Conservation (phyloP, 1,140 invertebrate species). For the Tribolium madens region DNA sequence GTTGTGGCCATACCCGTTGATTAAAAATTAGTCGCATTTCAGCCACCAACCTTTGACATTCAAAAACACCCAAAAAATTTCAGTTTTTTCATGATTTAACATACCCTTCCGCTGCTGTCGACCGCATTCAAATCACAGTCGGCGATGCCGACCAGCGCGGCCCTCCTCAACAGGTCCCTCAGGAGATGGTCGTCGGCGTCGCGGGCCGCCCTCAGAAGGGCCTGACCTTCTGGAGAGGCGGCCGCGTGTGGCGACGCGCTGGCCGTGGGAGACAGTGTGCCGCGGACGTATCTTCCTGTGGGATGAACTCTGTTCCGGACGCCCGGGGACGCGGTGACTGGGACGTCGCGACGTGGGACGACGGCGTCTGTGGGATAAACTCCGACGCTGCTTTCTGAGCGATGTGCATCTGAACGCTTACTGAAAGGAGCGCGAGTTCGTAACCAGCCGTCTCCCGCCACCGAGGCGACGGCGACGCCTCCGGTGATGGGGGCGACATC, state of each 20-base stretch:
- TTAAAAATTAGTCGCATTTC: neutral
- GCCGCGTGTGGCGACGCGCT: slow-evolving; percentile 58
- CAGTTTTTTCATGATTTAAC: slow-evolving; percentile 28
- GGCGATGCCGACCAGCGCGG: slow-evolving; percentile 54
- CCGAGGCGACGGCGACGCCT: slow-evolving; percentile 49
- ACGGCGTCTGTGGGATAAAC: neutral
- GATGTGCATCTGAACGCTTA: slow-evolving; percentile 54
- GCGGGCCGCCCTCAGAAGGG: slow-evolving; percentile 61
- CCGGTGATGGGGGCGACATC: slow-evolving; percentile 49
- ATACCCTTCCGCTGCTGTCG: slow-evolving; percentile 64
- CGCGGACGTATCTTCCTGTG: slow-evolving; percentile 62
- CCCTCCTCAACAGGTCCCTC: slow-evolving; percentile 57
- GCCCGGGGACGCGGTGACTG: slow-evolving; percentile 59
- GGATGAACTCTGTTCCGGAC: slow-evolving; percentile 61
- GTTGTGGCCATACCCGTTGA: neutral
- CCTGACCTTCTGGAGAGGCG: slow-evolving; percentile 63
- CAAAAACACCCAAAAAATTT: neutral
- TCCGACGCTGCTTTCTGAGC: slow-evolving; percentile 6
- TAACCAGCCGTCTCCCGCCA: slow-evolving; percentile 48
- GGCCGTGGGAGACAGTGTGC: slow-evolving; percentile 65
- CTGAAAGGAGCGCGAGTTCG: slow-evolving; percentile 56
- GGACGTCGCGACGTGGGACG: slow-evolving; percentile 28
- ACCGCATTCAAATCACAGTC: slow-evolving; percentile 61
- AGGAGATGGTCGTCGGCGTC: slow-evolving; percentile 63
- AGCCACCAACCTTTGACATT: neutral